Base-by-base conservation (phyloP, 2,797 vertebrate species). In the Decapterus maruadsi region DNA sequence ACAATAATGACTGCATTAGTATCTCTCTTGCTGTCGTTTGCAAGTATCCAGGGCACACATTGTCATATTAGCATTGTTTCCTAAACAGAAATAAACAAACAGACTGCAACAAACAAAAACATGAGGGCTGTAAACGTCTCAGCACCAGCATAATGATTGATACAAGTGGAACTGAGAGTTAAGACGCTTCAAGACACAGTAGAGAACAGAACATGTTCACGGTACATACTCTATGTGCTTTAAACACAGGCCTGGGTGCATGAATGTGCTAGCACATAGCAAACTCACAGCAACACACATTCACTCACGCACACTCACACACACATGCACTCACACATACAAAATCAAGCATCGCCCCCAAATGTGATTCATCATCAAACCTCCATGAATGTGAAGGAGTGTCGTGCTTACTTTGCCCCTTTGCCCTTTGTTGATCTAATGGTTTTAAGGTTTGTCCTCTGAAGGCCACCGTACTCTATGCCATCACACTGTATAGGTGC, bases 41-140 rank as follows among this genome's bases (percentile, higher is more conserved):
- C 84, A 75, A 90, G 89, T 89, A 89, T 93, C 87, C 89, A 91
- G 92, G 91, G 84, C 92, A 90, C 85, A 91, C 90, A 86, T 92
- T 91, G 92, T 94, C 89, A 85, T 61, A 84, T 67, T 72, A 84
- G 64, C 68, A 73, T 80, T 38, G 56, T 72, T 55, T 78, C 20
- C 68, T 43, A 68, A 55, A 81, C 69, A 72, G 55, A 84, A 38
- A 80, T 1, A 26, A 26, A 26, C 26, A 69, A 60, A 42, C 40
- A 65, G 11, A 76, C 34, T 2, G 12, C 43, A 26, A 76, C 56
- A 72, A 58, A 58, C 48, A 53, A 55, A 77, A 64, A 71, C 12
- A 77, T 1, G 50, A 69, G 46, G 77, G 34, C 57, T 2, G 6
- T 45, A 53, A 80, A 75, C 46, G 73, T 73, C 78, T 62, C 75